A percentile compares a stretch with the other conserved stretches of the same genome.
These are phyloP conservation scores for Scartelaos histophorus DNA, from an alignment of 2,113 vertebrate species.

Conservation along the genomic window DNA sequence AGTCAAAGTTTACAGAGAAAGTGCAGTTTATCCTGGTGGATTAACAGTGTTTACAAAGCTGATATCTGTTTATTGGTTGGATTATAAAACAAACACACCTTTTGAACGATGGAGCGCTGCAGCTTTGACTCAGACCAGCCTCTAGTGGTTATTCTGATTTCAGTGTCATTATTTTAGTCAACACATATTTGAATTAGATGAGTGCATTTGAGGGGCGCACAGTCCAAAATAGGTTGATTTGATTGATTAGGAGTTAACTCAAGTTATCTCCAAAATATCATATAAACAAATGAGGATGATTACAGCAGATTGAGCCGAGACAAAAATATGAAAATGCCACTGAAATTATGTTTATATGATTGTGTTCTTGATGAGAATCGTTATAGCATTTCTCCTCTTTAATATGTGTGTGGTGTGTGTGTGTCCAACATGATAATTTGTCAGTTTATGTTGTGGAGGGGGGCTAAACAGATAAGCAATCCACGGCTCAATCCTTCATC, in stretches of 20 bases:
- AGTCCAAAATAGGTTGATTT: not conserved
- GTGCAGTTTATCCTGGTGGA: not conserved
- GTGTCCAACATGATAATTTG: slow-evolving; percentile 73
- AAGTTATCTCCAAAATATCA: slow-evolving; percentile 27
- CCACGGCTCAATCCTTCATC: slow-evolving; percentile 73
- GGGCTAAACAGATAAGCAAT: slow-evolving; percentile 76
- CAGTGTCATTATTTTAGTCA: slow-evolving; percentile 4
- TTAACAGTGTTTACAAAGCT: slow-evolving; percentile 1
- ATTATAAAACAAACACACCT: slow-evolving; percentile 7
- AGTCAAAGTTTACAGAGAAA: not conserved
- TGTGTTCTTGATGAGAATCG: slow-evolving; percentile 51
- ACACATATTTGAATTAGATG: slow-evolving; percentile 3
- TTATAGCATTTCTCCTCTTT: slow-evolving; percentile 43
- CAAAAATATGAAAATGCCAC: slow-evolving; percentile 43
- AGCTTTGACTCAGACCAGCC: not conserved
- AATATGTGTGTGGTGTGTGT: slow-evolving; percentile 29
- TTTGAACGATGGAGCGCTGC: not conserved
- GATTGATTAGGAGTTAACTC: slow-evolving; percentile 48
- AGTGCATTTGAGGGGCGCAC: not conserved
- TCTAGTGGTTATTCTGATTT: not conserved
- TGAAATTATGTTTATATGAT: slow-evolving; percentile 33
- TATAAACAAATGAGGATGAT: slow-evolving; percentile 60
- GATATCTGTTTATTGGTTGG: not conserved
- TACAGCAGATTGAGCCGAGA: slow-evolving; percentile 49
- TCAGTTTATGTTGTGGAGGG: slow-evolving; percentile 70